Base-by-base conservation (phyloP, 2,113 vertebrate species). In the Eudorcas thomsonii region DNA sequence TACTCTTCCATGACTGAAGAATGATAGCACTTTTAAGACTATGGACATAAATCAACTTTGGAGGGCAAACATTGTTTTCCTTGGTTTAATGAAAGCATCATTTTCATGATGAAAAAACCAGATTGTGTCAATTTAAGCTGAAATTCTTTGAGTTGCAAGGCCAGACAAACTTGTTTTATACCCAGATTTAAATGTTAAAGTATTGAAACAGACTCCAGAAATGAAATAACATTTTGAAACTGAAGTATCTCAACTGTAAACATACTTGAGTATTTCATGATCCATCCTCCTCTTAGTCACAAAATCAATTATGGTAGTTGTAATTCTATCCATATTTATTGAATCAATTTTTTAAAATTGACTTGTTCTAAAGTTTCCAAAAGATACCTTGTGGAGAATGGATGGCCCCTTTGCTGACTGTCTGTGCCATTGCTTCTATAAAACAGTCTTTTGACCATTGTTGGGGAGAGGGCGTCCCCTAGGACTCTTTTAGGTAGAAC, bases 141-240 rank as follows among this genome's bases (percentile, higher is more conserved):
- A 87, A 88, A 39, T 74, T 90, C 15, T 94, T 36, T 62, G 88
- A 90, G 57, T 88, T 92, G 43, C 15, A n/a, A 90, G 21, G 17
- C 60, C 59, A 52, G 17, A 26, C 13, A 90, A 89, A 74, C n/a
- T 62, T 39, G 13, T 85, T 88, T 86, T 96, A 39, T 30, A 71
- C 48, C 23, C 43, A n/a, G 28, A 88, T 91, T 85, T 95, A 55
- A 93, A 60, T 55, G 30, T 64, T 39, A n/a, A 90, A 39, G 15
- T 88, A 64, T 92, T 94, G 81, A 97, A 80, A 36, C 57, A 89
- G 45, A 92, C 82, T 95, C 82, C 88, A 91, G 52, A 97, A 88
- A 62, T 80, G 82, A 91, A 96, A 19, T 83, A 43, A 71, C 4
- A 57, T 74, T 96, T 88, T 93, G 21, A 81, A 78, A 71, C n/a